Evolutionary conservation across 2,797 vertebrate species (phyloP), one percentile per base, ranked within the genome.

Genomic region (Salmo trutta): DNA sequence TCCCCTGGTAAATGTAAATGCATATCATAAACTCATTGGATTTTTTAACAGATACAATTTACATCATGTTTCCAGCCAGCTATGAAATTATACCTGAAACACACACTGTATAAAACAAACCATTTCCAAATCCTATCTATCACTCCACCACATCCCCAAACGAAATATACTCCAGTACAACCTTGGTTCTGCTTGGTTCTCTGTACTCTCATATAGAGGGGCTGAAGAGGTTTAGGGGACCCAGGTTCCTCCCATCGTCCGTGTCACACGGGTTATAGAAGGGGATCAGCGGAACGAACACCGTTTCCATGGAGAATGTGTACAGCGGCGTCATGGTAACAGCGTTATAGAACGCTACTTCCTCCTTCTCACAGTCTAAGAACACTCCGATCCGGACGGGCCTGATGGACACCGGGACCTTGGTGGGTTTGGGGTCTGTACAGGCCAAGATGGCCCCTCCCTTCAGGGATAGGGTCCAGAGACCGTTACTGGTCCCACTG

Each of bases 321-420:
- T 92, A 94, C 69, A 95, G 89, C 0, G 91, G 83, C 0, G 73
- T 85, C 94, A 95, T 95, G 83, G 92, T 93, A n/a, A 93, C 73
- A 21, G 94, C 93, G 1, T 95, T 93, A 79, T 94, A 94, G 86
- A 95, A 95, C 73, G 93, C 91, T 84, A 94, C 90, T 77, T 95
- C 94, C 77, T 93, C 91, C 24, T 84, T 88, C 19, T 94, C 93
- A 64, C 92, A 94, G 91, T 95, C 92, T 74, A 95, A 84, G 80
- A 94, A 94, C 21, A 95, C 86, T 0, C 94, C 94, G 0, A 95
- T 83, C 54, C 94, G 93, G 17, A 64, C 19, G 0, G 90, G 92
- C 1, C 15, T 79, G 33, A 78, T 16, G 1, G 92, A 91, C 16
- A 89, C 89, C 0, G 47, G 86, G 80, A 95, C 64, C 51, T 83